Conservation (phyloP, 2,888 invertebrate species). For the Drosophila neoperkinsi region DNA sequence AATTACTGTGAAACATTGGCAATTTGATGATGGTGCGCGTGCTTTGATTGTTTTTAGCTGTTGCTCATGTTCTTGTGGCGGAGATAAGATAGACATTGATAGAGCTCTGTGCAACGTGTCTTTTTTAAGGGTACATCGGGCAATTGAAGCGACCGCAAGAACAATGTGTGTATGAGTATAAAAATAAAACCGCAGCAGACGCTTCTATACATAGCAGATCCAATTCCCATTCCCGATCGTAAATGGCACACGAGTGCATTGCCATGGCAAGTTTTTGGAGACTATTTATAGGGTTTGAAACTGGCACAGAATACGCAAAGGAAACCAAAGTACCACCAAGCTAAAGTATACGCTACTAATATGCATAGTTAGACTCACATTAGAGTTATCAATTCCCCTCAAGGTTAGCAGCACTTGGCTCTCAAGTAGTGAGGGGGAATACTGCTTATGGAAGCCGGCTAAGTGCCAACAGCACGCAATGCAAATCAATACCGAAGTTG, state of each 20-base stretch:
- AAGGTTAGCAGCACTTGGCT: constrained; percentile 45
- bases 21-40: constrained; percentile 49
- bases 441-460: constrained; percentile 21
- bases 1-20: constrained; percentile 54
- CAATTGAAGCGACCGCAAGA: constrained; percentile 12
- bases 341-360: constrained; percentile 20
- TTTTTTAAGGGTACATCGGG: background rate
- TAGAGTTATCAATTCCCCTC: constrained; percentile 38
- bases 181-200: constrained; percentile 49
- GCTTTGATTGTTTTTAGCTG: constrained; percentile 45
- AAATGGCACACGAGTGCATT: constrained; percentile 77
- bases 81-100: constrained; percentile 51
- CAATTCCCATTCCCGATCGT: constrained; percentile 24
- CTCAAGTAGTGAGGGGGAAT: constrained; percentile 25
- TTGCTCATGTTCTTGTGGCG: constrained; percentile 10
- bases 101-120: constrained; percentile 1
- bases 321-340: constrained; percentile 7
- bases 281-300: constrained; percentile 57
- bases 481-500: constrained; percentile 64
- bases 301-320: constrained; percentile 40
- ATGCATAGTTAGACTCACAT: constrained; percentile 42
- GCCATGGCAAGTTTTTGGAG: constrained; percentile 51
- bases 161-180: constrained; percentile 16
- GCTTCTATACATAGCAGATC: constrained; percentile 59
- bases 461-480: constrained; percentile 69